Percentiles rank a stretch among this genome's conserved stretches.
Evolutionary conservation across 2,113 vertebrate species (phyloP).

Genomic region (Antennarius striatus): DNA sequence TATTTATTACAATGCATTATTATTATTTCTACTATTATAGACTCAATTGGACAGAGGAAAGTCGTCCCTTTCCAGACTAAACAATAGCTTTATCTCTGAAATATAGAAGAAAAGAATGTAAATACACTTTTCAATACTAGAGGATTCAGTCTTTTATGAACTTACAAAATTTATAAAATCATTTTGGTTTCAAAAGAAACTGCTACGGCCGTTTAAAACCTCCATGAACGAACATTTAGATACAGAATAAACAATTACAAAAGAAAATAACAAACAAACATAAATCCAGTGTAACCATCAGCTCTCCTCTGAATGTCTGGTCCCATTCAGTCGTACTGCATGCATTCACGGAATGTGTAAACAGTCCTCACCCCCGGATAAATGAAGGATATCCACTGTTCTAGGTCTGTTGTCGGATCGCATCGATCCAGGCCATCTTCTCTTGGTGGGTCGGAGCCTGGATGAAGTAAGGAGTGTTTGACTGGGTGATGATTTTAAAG

Average conservation of each 20-base stretch:
- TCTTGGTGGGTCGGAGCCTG: conserved; percentile 90
- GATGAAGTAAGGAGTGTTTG: conserved; percentile 90
- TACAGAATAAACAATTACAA: neutral
- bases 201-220: conserved; percentile 3
- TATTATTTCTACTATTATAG: no score
- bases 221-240: neutral
- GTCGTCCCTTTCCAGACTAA: no score
- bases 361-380: neutral
- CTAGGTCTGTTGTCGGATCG: conserved; percentile 85
- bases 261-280: neutral
- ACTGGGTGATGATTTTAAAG: conserved; percentile 95
- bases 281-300: neutral
- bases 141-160: no score
- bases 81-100: no score
- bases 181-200: neutral
- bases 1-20: no score
- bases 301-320: neutral
- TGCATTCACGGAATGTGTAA: conserved; percentile 56
- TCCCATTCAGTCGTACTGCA: conserved; percentile 1
- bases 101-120: no score
- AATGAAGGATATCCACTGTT: neutral
- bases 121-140: no score
- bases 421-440: conserved; percentile 90
- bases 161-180: no score
- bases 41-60: no score